phyloP scores from a whole-genome alignment of 2,888 invertebrate genomes.

The Drosophila atripex region DNA sequence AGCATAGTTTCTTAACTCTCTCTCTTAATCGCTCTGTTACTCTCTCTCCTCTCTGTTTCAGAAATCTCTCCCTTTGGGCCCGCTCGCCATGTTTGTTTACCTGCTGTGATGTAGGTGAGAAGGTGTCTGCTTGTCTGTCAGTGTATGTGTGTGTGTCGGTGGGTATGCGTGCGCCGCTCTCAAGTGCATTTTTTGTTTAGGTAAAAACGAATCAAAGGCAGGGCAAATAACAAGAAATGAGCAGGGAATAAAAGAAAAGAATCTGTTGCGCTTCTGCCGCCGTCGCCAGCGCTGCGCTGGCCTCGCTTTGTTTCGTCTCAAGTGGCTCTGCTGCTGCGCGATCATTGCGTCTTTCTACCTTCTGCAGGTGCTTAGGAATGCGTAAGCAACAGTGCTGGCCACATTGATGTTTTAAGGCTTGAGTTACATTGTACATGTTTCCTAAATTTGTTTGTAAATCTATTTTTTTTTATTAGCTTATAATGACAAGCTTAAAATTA shows the following conservation, averaged over 20 bases:
- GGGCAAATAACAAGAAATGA: constrained; percentile 71
- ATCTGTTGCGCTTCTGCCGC: constrained; percentile 67
- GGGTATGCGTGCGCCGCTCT: constrained; percentile 54
- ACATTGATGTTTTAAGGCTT: background rate
- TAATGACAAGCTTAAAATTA: too few species aligned
- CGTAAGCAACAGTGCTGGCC: constrained; percentile 47
- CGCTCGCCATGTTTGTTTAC: constrained; percentile 70
- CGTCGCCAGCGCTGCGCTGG: constrained; percentile 11
- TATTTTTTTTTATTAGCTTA: too few species aligned
- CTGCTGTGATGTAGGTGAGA: constrained; percentile 44
- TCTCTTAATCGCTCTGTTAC: constrained; percentile 14
- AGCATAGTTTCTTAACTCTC: constrained; percentile 60
- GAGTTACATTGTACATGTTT: too few species aligned
- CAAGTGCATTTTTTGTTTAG: constrained; percentile 79
- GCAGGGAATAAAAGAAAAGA: constrained; percentile 55
- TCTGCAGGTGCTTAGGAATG: constrained; percentile 77
- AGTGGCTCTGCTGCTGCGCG: constrained; percentile 62
- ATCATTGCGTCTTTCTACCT: constrained; percentile 29
- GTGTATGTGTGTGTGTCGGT: constrained; percentile 6
- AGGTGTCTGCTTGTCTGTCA: constrained; percentile 6
- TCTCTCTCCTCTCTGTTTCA: constrained; percentile 18
- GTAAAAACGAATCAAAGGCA: constrained; percentile 78
- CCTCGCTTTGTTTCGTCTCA: constrained; percentile 71
- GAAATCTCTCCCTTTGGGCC: constrained; percentile 27
- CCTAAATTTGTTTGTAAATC: too few species aligned